Percentiles rank a stretch among this genome's conserved stretches.
Conservation (phyloP, 2,797 vertebrate species). For the Pitangus sulphuratus region DNA sequence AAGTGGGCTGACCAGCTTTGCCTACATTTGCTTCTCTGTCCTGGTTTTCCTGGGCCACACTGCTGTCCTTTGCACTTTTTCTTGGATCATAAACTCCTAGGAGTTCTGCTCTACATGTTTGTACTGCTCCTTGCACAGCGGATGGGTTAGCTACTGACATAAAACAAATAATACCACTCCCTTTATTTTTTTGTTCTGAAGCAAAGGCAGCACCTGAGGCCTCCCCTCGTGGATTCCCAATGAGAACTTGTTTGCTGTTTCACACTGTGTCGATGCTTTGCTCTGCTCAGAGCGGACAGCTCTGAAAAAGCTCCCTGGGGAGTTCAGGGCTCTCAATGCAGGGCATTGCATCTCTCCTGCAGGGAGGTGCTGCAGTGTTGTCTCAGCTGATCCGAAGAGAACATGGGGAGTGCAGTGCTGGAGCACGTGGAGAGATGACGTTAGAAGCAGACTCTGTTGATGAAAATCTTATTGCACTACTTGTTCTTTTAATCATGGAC, state of each 20-base stretch:
- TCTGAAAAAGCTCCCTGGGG: background rate
- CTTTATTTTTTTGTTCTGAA: background rate
- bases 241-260: rapidly evolving
- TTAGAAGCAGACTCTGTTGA: background rate
- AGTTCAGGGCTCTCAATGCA: rapidly evolving
- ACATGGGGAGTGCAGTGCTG: background rate
- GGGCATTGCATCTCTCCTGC: background rate
- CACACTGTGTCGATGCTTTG: background rate
- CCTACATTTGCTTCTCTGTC: background rate
- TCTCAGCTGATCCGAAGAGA: background rate
- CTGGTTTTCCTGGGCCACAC: background rate
- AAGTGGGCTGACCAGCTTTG: rapidly evolving
- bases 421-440: background rate
- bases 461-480: background rate
- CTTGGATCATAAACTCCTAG: background rate
- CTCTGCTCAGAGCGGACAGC: background rate
- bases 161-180: background rate
- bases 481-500: background rate
- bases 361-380: background rate
- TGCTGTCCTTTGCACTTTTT: background rate
- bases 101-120: rapidly evolving
- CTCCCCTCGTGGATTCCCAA: background rate
- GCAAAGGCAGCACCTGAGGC: background rate
- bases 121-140: background rate
- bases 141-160: background rate